Evolutionary conservation across 2,888 invertebrate genomes (phyloP), one percentile per base, ranked within the genome.

Genomic region (Leptinotarsa haldemani): DNA sequence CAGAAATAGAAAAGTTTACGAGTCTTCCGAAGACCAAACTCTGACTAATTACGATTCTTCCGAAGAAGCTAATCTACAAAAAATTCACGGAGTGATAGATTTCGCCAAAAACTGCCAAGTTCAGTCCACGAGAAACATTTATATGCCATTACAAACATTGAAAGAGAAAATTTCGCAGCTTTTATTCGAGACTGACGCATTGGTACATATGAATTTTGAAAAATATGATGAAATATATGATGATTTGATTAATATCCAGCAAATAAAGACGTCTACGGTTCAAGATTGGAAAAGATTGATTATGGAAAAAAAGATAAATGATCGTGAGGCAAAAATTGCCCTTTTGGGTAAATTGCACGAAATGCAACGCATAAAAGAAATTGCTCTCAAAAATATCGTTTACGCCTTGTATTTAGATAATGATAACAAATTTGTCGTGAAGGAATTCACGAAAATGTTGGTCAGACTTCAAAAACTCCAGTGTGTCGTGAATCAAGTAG

Each of bases 391-490:
- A 67, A 78, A 74, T 7, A 83, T 85, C 2, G 79, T 81, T 4
- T 74, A 78, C 40, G 66, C 76, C 0, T 69, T 87, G 13, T 56
- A 66, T 22, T 65, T 80, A 50, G 80, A 80, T 53, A 78, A 78
- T 18, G 80, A 82, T 5, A 82, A 82, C 48, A 80, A 72, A 25
- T 86, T 85, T 71, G 83, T 85, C 13, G 77, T 81, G 16, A 83
- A 80, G 16, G 83, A 83, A 65, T 75, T 86, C 25, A 82, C 86
- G 3, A 84, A 84, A 75, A 80, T 82, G 40, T 75, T 87, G 65
- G 81, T 86, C 1, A 75, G 82, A n/a, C 75, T 87, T 4, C 85
- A 86, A 70, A 86, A 86, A 77, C 73, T 86, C 0, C 86, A 86
- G 70, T 84, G 84, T 58, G 74, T 86, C 5, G 82, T 86, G 15